Evolutionary conservation across 2,888 invertebrate species (phyloP).

Genomic region (Eumerus sabulonum): DNA sequence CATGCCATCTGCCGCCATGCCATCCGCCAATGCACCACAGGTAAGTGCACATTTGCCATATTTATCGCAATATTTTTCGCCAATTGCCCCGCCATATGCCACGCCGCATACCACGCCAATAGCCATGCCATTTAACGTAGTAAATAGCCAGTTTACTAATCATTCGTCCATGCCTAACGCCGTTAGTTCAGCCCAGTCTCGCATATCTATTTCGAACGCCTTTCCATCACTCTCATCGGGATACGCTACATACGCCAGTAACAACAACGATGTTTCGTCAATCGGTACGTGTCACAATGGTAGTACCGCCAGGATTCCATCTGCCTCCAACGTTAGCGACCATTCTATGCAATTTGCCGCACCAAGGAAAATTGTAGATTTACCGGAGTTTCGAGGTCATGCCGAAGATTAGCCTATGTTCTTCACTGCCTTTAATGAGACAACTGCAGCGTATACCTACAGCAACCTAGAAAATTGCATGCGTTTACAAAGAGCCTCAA

Average conservation of each 20-base stretch:
- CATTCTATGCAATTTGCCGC: background rate
- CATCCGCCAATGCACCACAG: background rate
- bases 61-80: too few species aligned
- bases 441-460: conserved; percentile 37
- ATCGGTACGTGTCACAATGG: background rate
- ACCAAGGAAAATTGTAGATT: conserved; percentile 29
- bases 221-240: conserved; percentile 3
- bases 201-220: background rate
- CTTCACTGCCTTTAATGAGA: too few species aligned
- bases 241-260: conserved; percentile 6
- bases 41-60: too few species aligned
- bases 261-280: background rate
- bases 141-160: too few species aligned
- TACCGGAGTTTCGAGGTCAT: conserved; percentile 50
- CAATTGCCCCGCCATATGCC: too few species aligned
- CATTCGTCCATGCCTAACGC: too few species aligned
- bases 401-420: too few species aligned
- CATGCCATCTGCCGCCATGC: background rate
- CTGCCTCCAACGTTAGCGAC: background rate
- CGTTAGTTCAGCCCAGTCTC: too few species aligned
- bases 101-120: too few species aligned
- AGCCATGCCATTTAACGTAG: too few species aligned
- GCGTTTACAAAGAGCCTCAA: conserved; percentile 33
- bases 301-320: background rate
- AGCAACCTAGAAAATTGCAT: too few species aligned